Conservation (phyloP, 2,888 invertebrate species). For the Rapana venosa region DNA sequence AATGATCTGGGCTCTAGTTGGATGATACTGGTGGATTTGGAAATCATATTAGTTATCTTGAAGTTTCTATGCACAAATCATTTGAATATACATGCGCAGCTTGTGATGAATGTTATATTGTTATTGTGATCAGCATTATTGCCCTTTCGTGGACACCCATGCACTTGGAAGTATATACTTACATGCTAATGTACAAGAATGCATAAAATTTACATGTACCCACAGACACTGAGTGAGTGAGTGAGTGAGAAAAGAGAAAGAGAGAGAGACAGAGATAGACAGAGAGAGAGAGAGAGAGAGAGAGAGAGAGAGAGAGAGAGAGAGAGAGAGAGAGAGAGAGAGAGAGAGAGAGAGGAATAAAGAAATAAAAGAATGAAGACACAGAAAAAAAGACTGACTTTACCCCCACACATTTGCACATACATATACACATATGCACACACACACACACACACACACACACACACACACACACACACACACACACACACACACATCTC, state of each 20-base stretch:
- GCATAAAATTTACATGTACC: too few relatives aligned
- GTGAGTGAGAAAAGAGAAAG: conserved; percentile 12
- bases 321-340: neutral
- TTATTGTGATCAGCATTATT: too few relatives aligned
- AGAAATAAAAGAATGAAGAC: neutral
- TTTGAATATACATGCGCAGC: too few relatives aligned
- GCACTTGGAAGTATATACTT: neutral
- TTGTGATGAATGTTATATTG: too few relatives aligned
- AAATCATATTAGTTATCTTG: too few relatives aligned
- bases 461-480: neutral
- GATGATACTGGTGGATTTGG: too few relatives aligned
- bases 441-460: neutral
- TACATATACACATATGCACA: neutral
- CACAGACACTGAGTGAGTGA: neutral
- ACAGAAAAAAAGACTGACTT: neutral
- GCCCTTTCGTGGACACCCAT: neutral
- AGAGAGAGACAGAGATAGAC: conserved; percentile 1
- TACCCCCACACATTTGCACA: neutral
- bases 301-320: neutral
- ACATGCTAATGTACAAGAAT: too few relatives aligned
- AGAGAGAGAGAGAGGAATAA: conserved; percentile 8
- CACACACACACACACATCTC: too few relatives aligned
- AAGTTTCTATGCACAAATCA: too few relatives aligned
- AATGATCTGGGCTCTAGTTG: too few relatives aligned
- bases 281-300: too few relatives aligned